Conservation (phyloP, 1,140 invertebrate species). For the Neodiprion pinetum region DNA sequence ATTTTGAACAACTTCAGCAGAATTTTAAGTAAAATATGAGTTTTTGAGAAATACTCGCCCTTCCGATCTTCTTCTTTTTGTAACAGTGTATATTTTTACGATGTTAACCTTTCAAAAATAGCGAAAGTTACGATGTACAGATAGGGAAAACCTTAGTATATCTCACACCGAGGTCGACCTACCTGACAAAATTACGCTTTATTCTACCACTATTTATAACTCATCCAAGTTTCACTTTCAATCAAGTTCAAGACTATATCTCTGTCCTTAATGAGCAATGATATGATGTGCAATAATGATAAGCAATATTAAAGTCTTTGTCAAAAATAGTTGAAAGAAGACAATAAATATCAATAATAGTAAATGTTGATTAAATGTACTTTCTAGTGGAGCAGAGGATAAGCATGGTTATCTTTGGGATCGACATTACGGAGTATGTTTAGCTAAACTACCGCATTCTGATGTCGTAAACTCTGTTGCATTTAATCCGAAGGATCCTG, state of each 20-base stretch:
- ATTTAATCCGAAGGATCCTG: conserved; percentile 83
- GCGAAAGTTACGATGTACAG: not conserved
- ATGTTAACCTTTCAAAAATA: not conserved
- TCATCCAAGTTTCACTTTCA: not conserved
- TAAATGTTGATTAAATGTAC: conserved; percentile 30
- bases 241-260: not conserved
- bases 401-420: conserved; percentile 88
- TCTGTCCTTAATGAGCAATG: conserved; percentile 4
- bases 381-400: conserved; percentile 84
- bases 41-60: too few species aligned
- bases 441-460: conserved; percentile 78
- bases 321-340: not conserved
- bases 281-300: not conserved
- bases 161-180: not conserved
- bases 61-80: not conserved
- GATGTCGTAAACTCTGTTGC: conserved; percentile 90
- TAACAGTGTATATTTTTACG: not conserved
- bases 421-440: conserved; percentile 81
- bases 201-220: not conserved
- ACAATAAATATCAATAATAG: conserved; percentile 12
- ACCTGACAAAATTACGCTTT: not conserved
- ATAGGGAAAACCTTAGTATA: not conserved
- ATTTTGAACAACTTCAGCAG: not conserved
- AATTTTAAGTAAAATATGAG: not conserved
- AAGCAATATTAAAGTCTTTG: too few species aligned